Evolutionary conservation across 2,797 vertebrate species (phyloP).

Genomic region (Peromyscus nudipes): DNA sequence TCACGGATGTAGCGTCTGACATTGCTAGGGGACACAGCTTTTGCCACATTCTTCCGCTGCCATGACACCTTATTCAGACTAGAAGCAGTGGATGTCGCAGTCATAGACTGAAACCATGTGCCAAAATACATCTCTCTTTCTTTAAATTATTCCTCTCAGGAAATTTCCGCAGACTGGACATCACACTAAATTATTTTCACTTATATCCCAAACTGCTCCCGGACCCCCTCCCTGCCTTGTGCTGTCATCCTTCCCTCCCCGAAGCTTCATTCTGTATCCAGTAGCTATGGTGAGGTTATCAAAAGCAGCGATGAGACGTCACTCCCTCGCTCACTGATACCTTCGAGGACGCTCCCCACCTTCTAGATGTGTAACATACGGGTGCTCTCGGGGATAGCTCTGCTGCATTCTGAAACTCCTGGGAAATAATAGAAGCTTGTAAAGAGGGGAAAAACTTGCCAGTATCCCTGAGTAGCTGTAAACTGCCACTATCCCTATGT

Average conservation of each 20-base stretch:
- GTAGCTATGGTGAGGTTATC: not conserved
- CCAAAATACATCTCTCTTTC: not conserved
- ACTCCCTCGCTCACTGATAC: not conserved
- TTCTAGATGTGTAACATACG: not conserved
- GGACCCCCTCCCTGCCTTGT: not conserved
- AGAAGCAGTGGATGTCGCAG: not conserved
- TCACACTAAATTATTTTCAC: not conserved
- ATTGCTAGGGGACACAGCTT: not conserved
- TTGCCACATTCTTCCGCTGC: not conserved
- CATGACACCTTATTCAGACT: not conserved
- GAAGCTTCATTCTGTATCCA: not conserved
- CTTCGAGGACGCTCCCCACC: not conserved
- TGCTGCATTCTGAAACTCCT: not conserved
- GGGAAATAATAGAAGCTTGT: not conserved
- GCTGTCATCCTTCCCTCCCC: not conserved
- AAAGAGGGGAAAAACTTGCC: not conserved
- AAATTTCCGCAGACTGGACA: not conserved
- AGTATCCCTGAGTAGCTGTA: not conserved
- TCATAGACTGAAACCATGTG: not conserved
- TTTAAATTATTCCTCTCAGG: not conserved
- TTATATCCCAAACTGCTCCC: not conserved
- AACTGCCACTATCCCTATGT: not conserved
- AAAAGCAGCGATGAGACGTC: not conserved
- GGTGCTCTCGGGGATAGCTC: not conserved
- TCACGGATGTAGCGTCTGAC: not conserved